Percentiles rank a stretch among this genome's conserved stretches.
These are phyloP conservation scores for Coturnix japonica DNA, from an alignment of 2,113 vertebrate genomes.

Conservation along the genomic window DNA sequence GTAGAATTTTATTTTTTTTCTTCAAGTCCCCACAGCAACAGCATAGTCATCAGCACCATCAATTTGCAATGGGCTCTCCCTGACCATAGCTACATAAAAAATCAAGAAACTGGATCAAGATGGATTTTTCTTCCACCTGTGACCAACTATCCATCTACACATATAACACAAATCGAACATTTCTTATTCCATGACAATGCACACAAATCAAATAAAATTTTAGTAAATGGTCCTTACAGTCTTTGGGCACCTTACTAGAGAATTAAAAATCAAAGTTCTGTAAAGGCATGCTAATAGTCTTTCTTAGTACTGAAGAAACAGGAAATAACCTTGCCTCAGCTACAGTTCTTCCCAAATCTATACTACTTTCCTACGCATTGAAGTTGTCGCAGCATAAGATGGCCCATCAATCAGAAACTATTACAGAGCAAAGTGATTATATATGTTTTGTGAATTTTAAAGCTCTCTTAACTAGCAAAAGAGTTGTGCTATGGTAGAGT, in stretches of 20 bases:
- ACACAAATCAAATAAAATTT: background rate
- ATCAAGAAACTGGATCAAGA: background rate
- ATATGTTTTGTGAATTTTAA: background rate
- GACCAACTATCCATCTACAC: background rate
- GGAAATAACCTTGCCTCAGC: background rate
- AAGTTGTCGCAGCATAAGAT: background rate
- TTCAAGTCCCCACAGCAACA: background rate
- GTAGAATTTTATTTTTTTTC: background rate
- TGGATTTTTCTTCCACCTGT: background rate
- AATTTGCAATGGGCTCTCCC: background rate
- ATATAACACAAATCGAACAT: background rate
- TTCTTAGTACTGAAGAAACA: background rate
- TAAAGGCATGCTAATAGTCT: background rate
- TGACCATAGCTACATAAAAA: background rate
- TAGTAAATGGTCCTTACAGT: background rate
- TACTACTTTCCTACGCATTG: background rate
- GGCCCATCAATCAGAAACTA: background rate
- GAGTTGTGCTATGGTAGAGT: background rate
- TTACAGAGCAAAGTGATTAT: background rate
- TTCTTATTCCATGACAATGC: background rate
- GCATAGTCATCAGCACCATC: background rate
- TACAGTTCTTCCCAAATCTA: background rate
- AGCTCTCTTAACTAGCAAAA: background rate
- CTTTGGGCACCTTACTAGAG: background rate
- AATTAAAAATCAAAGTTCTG: background rate